Conservation (phyloP, 2,113 vertebrate genomes). For the Ammospiza nelsoni region DNA sequence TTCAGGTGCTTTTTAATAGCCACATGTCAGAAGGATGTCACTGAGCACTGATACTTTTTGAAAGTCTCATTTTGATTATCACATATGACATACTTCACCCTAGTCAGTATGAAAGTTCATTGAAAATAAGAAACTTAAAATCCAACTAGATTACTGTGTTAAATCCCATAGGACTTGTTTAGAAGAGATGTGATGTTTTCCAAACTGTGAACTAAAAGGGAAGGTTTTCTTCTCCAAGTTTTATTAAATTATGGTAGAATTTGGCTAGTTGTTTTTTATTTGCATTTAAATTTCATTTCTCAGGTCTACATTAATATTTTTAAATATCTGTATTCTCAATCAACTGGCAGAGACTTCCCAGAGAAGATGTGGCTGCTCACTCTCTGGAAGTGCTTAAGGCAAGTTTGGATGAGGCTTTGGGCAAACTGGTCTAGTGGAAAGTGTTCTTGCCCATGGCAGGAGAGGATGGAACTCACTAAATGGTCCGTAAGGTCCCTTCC, state of each 20-base stretch:
- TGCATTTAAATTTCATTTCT: neutral
- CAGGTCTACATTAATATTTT: neutral
- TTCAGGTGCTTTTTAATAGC: neutral
- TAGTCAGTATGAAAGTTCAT: neutral
- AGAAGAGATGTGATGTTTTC: neutral
- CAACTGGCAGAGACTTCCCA: neutral
- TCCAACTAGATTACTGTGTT: neutral
- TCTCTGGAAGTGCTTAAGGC: neutral
- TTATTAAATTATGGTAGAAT: neutral
- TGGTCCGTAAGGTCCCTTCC: neutral
- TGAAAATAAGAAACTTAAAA: neutral
- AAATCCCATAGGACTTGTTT: neutral
- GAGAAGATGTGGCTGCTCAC: neutral
- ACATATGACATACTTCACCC: neutral
- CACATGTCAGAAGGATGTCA: rapidly evolving
- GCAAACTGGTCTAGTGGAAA: neutral
- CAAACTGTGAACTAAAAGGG: neutral
- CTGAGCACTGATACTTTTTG: neutral
- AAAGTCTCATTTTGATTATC: neutral
- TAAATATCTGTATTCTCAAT: neutral
- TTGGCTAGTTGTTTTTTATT: neutral
- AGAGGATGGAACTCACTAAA: neutral
- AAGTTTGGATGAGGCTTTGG: neutral
- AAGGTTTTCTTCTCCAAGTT: neutral
- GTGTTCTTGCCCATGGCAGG: neutral